Evolutionary conservation across 2,113 vertebrate species (phyloP).

Genomic region (Albula goreensis): DNA sequence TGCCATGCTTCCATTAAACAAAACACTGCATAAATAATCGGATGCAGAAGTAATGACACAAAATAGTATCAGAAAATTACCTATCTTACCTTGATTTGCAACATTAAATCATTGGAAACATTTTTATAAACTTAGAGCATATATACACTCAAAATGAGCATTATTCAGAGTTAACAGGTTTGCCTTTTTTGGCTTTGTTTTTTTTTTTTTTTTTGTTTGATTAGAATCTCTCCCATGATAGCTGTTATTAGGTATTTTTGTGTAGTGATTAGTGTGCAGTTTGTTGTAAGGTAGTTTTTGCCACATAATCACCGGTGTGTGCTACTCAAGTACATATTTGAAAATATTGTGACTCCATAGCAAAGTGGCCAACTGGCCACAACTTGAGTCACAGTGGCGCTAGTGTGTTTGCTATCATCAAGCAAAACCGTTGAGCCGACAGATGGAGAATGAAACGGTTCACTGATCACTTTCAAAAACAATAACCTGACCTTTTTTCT

Average conservation of each 20-base stretch:
- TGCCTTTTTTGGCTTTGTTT: slow-evolving; percentile 47
- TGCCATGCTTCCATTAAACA: neutral
- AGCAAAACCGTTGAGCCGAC: slow-evolving; percentile 45
- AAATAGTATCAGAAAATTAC: neutral
- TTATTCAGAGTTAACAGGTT: slow-evolving; percentile 23
- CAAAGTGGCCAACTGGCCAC: neutral
- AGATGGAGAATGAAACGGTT: slow-evolving; percentile 50
- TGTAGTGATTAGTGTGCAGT: slow-evolving; percentile 49
- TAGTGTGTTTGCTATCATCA: slow-evolving; percentile 37
- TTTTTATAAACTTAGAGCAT: neutral
- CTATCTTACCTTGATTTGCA: neutral
- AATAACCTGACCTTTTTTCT: slow-evolving; percentile 45
- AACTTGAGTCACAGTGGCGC: neutral
- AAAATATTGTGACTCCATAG: slow-evolving; percentile 38
- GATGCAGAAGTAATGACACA: neutral
- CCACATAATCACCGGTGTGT: slow-evolving; percentile 31
- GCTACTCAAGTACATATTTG: slow-evolving; percentile 48
- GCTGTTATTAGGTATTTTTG: slow-evolving; percentile 24
- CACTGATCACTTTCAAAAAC: slow-evolving; percentile 43
- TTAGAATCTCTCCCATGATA: slow-evolving; percentile 46
- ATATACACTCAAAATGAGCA: neutral
- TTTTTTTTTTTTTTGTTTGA: slow-evolving; percentile 48
- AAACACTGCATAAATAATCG: neutral
- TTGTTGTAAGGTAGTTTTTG: slow-evolving; percentile 48
- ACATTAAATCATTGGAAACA: neutral